Base-by-base conservation (phyloP, 2,113 vertebrate genomes). In the Chunga burmeisteri region DNA sequence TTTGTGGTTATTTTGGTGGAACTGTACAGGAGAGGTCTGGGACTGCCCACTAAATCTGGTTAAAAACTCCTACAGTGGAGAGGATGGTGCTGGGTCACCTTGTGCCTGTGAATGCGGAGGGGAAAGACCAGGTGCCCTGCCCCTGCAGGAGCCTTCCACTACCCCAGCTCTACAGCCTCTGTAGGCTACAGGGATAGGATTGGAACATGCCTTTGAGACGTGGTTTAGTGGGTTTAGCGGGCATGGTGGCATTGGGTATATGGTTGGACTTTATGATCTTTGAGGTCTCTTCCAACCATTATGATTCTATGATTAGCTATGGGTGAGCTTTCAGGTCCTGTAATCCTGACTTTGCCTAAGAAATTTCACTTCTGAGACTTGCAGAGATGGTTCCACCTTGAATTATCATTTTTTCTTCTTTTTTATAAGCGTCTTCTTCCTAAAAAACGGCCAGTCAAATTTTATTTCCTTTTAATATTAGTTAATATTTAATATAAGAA, bases 401-500 rank as follows among this genome's bases (percentile, higher is more conserved):
- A 97, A 93, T 97, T 91, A 80, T 26, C 75, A 25, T 90, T 78
- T 95, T 86, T 96, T 94, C 71, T 71, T 86, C 32, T 80, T 95
- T 97, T 94, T 93, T 91, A 26, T 95, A 93, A 96, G 75, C 13
- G 25, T 96, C 71, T 96, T 70, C 84, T 96, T 96, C 92, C 85
- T 93, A 86, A 96, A 97, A 97, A 90, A 97, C 94, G 73, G 81
- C 75, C 90, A 95, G 92, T 97, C 78, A 95, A 77, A 79, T 96
- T 96, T 96, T 95, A 80, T 94, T 96, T 97, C 93, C 71, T 96
- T 97, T 94, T 94, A 95, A 53, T 94, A 91, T 95, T 97, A 95
- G 94, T 97, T 98, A 92, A 89, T 93, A 96, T 94, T 96, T 95
- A 86, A 81, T 94, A 82, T 63, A 92, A 93, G 88, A 97, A 88